These are phyloP conservation scores for Shinisaurus crocodilurus DNA, from an alignment of 2,113 vertebrate species.

Conservation along the genomic window DNA sequence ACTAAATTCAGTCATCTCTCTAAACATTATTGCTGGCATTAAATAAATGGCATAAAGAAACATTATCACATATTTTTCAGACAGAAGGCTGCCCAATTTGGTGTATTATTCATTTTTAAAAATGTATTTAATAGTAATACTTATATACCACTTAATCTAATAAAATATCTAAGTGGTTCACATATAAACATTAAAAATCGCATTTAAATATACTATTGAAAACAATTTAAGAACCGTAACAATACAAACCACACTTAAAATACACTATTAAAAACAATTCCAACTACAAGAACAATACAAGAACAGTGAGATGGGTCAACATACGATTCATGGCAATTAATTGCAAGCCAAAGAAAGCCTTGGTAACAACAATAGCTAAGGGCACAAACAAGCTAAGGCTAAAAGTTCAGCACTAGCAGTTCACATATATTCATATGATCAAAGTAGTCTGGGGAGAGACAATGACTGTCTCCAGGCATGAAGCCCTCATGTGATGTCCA, in stretches of 20 bases:
- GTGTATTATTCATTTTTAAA: background rate
- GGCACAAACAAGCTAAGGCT: background rate
- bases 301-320: no score
- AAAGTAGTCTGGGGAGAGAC: background rate
- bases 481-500: background rate
- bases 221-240: no score
- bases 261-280: no score
- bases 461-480: background rate
- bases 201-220: no score
- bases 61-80: background rate
- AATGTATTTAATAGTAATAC: no score
- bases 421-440: background rate
- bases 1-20: background rate
- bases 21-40: background rate
- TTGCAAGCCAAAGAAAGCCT: no score
- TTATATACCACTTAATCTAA: no score
- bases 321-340: no score
- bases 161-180: no score
- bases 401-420: background rate
- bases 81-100: background rate
- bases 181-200: no score
- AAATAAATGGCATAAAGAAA: background rate
- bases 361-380: background rate
- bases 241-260: no score
- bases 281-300: no score